Percentiles rank a stretch among this genome's conserved stretches.
Evolutionary conservation across 2,888 invertebrate genomes (phyloP).

Genomic region (Nomada ferruginata): DNA sequence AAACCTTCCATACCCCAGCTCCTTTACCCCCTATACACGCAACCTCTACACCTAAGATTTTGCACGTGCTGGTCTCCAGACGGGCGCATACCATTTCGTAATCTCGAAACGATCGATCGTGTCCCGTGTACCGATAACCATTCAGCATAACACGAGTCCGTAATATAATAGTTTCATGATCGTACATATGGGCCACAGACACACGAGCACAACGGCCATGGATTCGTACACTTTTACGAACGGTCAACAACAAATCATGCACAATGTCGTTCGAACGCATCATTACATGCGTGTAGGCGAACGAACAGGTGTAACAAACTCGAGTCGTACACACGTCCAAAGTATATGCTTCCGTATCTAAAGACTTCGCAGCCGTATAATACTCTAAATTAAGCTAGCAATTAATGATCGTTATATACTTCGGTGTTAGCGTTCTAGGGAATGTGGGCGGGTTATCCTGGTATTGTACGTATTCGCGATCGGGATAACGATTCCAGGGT

Average conservation of each 20-base stretch:
- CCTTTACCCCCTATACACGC: constrained; percentile 20
- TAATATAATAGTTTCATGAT: constrained; percentile 57
- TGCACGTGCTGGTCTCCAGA: constrained; percentile 40
- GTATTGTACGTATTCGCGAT: constrained; percentile 47
- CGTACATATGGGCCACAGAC: constrained; percentile 36
- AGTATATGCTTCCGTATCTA: constrained; percentile 80
- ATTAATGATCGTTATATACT: constrained; percentile 72
- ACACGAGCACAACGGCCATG: neutral
- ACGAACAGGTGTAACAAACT: constrained; percentile 43
- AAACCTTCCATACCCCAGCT: neutral
- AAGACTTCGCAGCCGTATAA: constrained; percentile 77
- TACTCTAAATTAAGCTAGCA: constrained; percentile 74
- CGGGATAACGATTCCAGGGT: constrained; percentile 23
- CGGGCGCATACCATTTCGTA: constrained; percentile 49
- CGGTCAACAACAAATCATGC: neutral
- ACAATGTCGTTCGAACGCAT: neutral
- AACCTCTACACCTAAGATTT: constrained; percentile 40
- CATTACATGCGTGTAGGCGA: constrained; percentile 17
- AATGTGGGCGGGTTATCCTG: neutral
- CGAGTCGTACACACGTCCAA: constrained; percentile 69
- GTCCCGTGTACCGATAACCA: constrained; percentile 58
- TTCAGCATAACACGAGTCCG: constrained; percentile 46
- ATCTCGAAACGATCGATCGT: constrained; percentile 69
- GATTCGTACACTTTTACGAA: constrained; percentile 3
- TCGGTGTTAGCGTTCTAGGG: constrained; percentile 72